Percentiles rank a stretch among this genome's conserved stretches.
These are phyloP conservation scores for Tromatobia lineatoria DNA, from an alignment of 2,888 invertebrate species.

Conservation along the genomic window DNA sequence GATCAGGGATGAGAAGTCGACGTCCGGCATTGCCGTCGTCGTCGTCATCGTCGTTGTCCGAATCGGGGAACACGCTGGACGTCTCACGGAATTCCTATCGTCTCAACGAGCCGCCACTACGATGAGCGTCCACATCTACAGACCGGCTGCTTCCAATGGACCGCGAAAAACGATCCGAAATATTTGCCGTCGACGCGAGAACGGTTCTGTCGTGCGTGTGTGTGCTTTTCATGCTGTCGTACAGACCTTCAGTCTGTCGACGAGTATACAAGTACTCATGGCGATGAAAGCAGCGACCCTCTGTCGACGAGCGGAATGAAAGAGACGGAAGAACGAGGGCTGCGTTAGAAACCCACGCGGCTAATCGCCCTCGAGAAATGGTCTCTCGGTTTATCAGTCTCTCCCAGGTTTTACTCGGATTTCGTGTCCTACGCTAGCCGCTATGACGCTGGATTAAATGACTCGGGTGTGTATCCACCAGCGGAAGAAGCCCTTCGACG, in stretches of 20 bases:
- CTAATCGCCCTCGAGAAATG: slow-evolving; percentile 69
- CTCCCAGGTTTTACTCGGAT: slow-evolving; percentile 62
- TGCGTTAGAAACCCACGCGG: slow-evolving; percentile 60
- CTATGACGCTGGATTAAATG: slow-evolving; percentile 56
- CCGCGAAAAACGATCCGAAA: slow-evolving; percentile 81
- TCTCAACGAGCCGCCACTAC: slow-evolving; percentile 20
- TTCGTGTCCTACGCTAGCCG: slow-evolving; percentile 27
- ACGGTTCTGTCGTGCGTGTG: slow-evolving; percentile 52
- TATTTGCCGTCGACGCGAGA: slow-evolving; percentile 75
- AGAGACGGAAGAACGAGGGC: slow-evolving; percentile 57
- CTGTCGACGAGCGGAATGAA: slow-evolving; percentile 28
- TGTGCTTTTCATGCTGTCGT: slow-evolving; percentile 23
- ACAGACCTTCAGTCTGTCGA: slow-evolving; percentile 70
- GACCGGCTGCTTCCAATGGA: slow-evolving; percentile 84
- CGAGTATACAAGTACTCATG: not conserved
- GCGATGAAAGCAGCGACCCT: slow-evolving; percentile 40
- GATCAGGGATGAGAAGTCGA: slow-evolving; percentile 25
- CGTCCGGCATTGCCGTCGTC: slow-evolving; percentile 44
- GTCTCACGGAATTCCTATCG: slow-evolving; percentile 63
- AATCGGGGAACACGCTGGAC: slow-evolving; percentile 51
- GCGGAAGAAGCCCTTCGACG: slow-evolving; percentile 41
- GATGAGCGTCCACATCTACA: slow-evolving; percentile 72
- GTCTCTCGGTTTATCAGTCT: slow-evolving; percentile 68
- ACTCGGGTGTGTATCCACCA: slow-evolving; percentile 28
- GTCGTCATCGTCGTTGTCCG: slow-evolving; percentile 42